A percentile compares a stretch with the other conserved stretches of the same genome.
These are phyloP conservation scores for Bombylius discolor DNA, from an alignment of 2,888 invertebrate species.

Conservation along the genomic window DNA sequence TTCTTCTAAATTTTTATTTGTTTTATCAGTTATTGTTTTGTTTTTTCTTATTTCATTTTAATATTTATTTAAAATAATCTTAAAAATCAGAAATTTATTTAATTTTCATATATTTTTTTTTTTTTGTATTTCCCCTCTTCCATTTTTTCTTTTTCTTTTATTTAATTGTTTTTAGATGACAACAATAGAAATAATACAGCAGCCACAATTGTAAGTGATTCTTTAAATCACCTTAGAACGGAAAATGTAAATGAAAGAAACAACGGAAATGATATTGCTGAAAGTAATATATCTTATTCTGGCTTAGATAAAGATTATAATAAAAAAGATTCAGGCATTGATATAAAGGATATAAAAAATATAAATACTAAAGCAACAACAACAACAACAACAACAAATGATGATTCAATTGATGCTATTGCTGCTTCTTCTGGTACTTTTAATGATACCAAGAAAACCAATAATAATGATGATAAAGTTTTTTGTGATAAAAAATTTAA, in stretches of 20 bases:
- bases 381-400: no score
- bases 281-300: slow-evolving; percentile 8
- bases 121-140: neutral
- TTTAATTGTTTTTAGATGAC: slow-evolving; percentile 3
- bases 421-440: neutral
- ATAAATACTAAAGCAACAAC: no score
- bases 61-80: no score
- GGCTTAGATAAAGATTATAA: neutral
- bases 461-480: neutral
- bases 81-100: no score
- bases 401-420: no score
- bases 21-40: no score
- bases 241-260: slow-evolving; percentile 12
- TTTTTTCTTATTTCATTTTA: no score
- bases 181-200: slow-evolving; percentile 1
- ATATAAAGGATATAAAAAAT: no score
- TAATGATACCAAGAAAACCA: slow-evolving; percentile 3
- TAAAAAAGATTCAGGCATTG: no score
- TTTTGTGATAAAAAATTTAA: neutral
- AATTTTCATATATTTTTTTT: no score
- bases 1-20: no score
- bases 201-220: neutral
- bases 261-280: slow-evolving; percentile 11
- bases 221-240: slow-evolving; percentile 5
- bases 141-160: neutral